Evolutionary conservation across 35 echinoderm and acorn worm species (phyloP).

Genomic region (Ptychodera flava): DNA sequence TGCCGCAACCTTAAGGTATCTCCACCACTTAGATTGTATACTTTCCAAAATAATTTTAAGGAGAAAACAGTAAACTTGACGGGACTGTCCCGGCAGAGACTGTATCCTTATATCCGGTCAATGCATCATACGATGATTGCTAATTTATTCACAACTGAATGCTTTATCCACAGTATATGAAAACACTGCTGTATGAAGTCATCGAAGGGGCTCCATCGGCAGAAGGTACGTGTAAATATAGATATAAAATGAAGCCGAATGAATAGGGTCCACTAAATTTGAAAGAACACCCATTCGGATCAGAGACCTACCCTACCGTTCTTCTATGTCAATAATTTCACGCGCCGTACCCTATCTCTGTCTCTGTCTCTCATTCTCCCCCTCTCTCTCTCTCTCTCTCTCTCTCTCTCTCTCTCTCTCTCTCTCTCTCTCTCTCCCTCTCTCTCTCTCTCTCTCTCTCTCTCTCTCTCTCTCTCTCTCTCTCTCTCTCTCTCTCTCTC

Average conservation of each 20-base stretch:
- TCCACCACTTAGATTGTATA: not conserved
- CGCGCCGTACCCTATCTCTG: not conserved
- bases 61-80: not conserved
- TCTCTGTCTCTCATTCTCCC: too few species aligned
- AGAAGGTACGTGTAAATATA: constrained; percentile 43
- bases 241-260: not conserved
- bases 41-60: not conserved
- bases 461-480: too few species aligned
- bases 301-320: not conserved
- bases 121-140: not conserved
- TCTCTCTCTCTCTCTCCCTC: too few species aligned
- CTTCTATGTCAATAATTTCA: constrained; percentile 5
- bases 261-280: not conserved
- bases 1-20: not conserved
- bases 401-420: not conserved
- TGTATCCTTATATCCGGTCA: not conserved
- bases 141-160: constrained; percentile 9
- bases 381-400: not conserved
- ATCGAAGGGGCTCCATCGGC: constrained; percentile 54
- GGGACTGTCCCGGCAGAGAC: not conserved
- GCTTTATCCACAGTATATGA: constrained; percentile 45
- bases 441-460: too few species aligned
- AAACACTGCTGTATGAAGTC: constrained; percentile 67
- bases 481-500: too few species aligned
- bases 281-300: not conserved